Evolutionary conservation across 2,797 vertebrate genomes (phyloP).

Genomic region (Agapornis canus): DNA sequence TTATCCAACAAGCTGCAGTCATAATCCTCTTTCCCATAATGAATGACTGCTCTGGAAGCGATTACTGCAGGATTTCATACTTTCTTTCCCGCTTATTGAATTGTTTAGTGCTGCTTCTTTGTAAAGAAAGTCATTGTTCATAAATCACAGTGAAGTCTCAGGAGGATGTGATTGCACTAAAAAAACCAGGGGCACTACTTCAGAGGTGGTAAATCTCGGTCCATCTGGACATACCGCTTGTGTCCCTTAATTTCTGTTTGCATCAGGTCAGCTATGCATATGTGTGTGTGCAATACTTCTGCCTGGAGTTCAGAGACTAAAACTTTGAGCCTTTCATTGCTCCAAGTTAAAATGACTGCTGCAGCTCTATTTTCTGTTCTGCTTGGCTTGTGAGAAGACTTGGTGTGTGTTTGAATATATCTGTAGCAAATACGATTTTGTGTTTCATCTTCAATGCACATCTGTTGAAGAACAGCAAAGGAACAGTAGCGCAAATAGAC

Average conservation of each 20-base stretch:
- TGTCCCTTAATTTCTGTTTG: not conserved
- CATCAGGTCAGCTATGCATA: not conserved
- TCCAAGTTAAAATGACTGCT: not conserved
- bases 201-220: not conserved
- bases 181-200: not conserved
- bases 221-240: not conserved
- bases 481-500: conserved; percentile 36
- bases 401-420: conserved; percentile 1
- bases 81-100: conserved; percentile 10
- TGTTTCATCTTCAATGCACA: conserved; percentile 53
- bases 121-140: not conserved
- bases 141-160: not conserved
- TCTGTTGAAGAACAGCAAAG: conserved; percentile 50
- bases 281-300: not conserved
- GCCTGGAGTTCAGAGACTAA: not conserved
- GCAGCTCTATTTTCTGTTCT: not conserved
- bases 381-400: conserved; percentile 20
- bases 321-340: not conserved
- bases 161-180: not conserved
- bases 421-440: conserved; percentile 26
- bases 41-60: conserved; percentile 41
- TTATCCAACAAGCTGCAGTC: conserved; percentile 35
- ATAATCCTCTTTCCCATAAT: conserved; percentile 47
- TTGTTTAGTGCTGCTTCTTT: not conserved
- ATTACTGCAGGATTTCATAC: conserved; percentile 50